A percentile compares a stretch with the other conserved stretches of the same genome.
phyloP scores from a whole-genome alignment of 2,888 invertebrate genomes.

The Phaedon cochleariae region DNA sequence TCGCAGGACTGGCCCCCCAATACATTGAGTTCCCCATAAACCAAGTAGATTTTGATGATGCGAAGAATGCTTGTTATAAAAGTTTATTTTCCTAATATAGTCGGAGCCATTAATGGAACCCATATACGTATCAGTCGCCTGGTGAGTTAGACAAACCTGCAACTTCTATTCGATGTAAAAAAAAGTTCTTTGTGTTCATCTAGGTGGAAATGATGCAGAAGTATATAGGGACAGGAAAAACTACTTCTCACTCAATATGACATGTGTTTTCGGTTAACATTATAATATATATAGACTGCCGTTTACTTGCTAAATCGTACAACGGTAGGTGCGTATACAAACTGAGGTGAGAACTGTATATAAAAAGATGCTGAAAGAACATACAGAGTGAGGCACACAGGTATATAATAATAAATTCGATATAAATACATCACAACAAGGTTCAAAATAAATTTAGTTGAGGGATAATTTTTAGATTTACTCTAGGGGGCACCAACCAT shows the following conservation, averaged over 20 bases:
- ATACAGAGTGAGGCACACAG: too few species aligned
- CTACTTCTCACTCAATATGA: constrained; percentile 22
- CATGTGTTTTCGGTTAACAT: too few species aligned
- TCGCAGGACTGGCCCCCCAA: not conserved
- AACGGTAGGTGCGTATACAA: too few species aligned
- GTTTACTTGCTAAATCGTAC: too few species aligned
- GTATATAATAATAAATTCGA: too few species aligned
- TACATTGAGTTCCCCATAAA: not conserved
- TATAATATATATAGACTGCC: too few species aligned
- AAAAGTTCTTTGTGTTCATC: not conserved
- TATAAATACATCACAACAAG: too few species aligned
- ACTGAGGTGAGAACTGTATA: too few species aligned
- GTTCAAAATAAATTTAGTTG: too few species aligned
- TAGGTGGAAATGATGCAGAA: not conserved
- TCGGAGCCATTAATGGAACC: constrained; percentile 5
- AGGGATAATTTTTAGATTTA: too few species aligned
- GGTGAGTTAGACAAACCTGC: not conserved
- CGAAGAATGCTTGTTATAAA: constrained; percentile 5
- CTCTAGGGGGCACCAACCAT: too few species aligned
- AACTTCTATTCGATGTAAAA: not conserved
- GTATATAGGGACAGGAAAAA: constrained; percentile 17
- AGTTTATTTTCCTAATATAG: constrained; percentile 1
- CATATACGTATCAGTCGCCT: constrained; percentile 1
- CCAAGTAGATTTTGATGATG: not conserved
- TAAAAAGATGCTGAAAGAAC: too few species aligned